These are phyloP conservation scores for Pristionchus arcanus DNA, from an alignment of 2,888 invertebrate genomes.

Conservation along the genomic window DNA sequence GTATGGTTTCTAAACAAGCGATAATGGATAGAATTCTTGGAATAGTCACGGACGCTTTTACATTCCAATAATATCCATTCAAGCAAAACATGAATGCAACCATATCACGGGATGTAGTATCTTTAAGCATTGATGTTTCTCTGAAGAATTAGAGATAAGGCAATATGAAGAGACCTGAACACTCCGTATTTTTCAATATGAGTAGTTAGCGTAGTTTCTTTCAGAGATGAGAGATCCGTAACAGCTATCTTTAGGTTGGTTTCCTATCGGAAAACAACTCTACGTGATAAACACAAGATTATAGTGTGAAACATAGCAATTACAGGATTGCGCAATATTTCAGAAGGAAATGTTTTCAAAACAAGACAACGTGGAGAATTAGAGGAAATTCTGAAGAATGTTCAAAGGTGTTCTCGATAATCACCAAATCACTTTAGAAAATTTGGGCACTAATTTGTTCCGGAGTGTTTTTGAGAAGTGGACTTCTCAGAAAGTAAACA, in stretches of 20 bases:
- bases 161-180: no score
- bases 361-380: no score
- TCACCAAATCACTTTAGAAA: no score
- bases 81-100: neutral
- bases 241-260: neutral
- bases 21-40: no score
- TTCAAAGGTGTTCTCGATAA: no score
- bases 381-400: no score
- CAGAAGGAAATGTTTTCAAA: neutral
- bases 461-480: no score
- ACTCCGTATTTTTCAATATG: neutral
- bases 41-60: no score
- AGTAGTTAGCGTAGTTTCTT: neutral
- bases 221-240: neutral
- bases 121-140: neutral
- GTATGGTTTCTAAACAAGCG: no score
- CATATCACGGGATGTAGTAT: neutral
- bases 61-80: neutral
- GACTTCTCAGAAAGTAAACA: no score
- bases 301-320: neutral
- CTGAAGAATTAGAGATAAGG: no score
- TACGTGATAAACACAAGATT: neutral
- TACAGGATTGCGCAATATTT: neutral
- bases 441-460: no score
- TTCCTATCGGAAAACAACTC: neutral